These are phyloP conservation scores for Resseliella maxima DNA, from an alignment of 2,888 invertebrate species.

Conservation along the genomic window DNA sequence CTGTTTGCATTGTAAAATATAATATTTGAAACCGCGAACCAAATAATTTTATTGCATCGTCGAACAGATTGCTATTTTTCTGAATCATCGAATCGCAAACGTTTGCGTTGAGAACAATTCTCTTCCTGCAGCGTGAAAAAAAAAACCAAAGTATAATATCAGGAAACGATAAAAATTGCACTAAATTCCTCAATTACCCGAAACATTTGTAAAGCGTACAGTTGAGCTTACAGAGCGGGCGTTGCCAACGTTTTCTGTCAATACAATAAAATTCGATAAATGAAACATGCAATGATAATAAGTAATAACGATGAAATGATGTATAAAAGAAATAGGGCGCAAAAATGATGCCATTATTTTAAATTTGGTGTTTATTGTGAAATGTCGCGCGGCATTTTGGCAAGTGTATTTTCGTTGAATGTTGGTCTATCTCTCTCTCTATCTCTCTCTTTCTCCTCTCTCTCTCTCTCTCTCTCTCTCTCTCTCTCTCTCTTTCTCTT, in stretches of 20 bases:
- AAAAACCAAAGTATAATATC: neutral
- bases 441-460: too few relatives aligned
- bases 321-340: slow-evolving; percentile 51
- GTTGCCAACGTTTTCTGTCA: neutral
- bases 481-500: too few relatives aligned
- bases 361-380: neutral
- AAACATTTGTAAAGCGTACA: neutral
- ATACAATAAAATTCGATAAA: slow-evolving; percentile 2
- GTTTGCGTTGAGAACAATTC: neutral
- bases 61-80: neutral
- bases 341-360: slow-evolving; percentile 52
- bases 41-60: neutral
- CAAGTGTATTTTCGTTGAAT: too few relatives aligned
- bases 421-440: neutral
- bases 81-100: neutral
- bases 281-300: slow-evolving; percentile 53
- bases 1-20: neutral
- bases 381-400: neutral
- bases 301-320: slow-evolving; percentile 54
- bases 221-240: too few relatives aligned
- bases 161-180: slow-evolving; percentile 55
- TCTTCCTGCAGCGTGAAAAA: neutral
- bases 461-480: too few relatives aligned
- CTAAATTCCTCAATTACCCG: slow-evolving; percentile 53
- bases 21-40: slow-evolving; percentile 22